These are phyloP conservation scores for Gnathonemus echidnorhynchus DNA, from an alignment of 2,113 vertebrate species.

Conservation along the genomic window DNA sequence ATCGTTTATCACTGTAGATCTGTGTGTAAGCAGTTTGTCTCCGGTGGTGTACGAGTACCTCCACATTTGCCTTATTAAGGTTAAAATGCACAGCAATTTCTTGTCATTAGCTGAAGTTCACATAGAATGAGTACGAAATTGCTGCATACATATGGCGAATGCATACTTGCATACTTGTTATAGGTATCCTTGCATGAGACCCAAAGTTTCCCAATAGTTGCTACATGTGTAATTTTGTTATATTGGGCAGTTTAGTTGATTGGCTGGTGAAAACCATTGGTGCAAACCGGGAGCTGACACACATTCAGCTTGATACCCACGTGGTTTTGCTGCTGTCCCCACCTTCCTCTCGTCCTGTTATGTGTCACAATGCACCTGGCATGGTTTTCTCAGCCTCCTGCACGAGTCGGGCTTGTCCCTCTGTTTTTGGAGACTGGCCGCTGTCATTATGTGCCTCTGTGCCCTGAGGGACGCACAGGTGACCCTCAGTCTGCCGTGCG, in stretches of 20 bases:
- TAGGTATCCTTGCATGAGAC: neutral
- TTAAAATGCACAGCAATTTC: neutral
- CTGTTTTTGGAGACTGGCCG: neutral
- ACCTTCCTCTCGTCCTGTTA: neutral
- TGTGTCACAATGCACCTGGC: neutral
- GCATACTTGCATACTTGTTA: neutral
- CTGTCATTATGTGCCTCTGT: neutral
- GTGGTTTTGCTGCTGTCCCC: neutral
- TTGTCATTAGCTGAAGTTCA: neutral
- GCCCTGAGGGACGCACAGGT: neutral
- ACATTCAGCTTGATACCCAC: neutral
- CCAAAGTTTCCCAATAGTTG: neutral
- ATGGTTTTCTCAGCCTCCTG: neutral
- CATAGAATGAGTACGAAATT: neutral
- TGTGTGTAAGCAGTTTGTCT: neutral
- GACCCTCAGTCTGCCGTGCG: neutral
- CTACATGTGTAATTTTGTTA: neutral
- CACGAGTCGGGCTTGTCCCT: neutral
- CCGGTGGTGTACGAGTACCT: neutral
- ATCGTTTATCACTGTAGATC: neutral
- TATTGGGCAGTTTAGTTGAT: neutral
- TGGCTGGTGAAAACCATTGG: neutral
- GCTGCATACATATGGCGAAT: neutral
- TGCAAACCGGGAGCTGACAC: neutral
- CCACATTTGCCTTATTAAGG: neutral